Evolutionary conservation across 2,888 invertebrate genomes (phyloP), one percentile per base, ranked within the genome.

Genomic region (Megamerina dolium): DNA sequence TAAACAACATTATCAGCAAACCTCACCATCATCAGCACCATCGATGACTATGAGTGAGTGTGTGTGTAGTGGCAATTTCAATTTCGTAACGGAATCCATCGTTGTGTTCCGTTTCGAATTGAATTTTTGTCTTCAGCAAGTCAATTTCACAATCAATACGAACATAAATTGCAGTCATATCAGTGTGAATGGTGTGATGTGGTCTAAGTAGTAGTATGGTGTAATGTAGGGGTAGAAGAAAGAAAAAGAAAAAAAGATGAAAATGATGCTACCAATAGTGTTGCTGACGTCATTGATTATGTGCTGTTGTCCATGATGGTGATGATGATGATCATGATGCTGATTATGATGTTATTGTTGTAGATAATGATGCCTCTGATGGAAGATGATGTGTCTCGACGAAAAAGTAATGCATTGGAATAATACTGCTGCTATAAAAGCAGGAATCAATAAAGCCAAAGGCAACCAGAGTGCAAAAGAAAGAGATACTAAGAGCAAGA

Each of bases 61-160:
- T n/a, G n/a, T n/a, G n/a, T n/a, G n/a, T n/a, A 23, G 30, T 41
- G 33, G 45, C 40, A 36, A 45, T 41, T 41, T 36, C 37, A 41
- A 39, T 34, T 45, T 31, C 41, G 34, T 29, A 29, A n/a, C n/a
- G n/a, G n/a, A n/a, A n/a, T n/a, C n/a, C 34, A 17, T 23, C 16
- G 13, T 13, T 5, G 16, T 26, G 17, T 19, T 21, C 26, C 35
- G 10, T 6, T 32, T 43, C 26, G 37, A 43, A 41, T 39, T 43
- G 35, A 35, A 39, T 39, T 41, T 38, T 41, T 17, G 34, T 37
- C 41, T 36, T 41, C 37, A 17, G n/a, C n/a, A 34, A 26, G 36
- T 30, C 45, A 32, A 41, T 41, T n/a, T 45, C 45, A 41, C 27
- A 37, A 36, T 37, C 37, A 45, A 20, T 17, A 12, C 35, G 34